Evolutionary conservation across 2,888 invertebrate species (phyloP).

Genomic region (Pemphredon lugubris): DNA sequence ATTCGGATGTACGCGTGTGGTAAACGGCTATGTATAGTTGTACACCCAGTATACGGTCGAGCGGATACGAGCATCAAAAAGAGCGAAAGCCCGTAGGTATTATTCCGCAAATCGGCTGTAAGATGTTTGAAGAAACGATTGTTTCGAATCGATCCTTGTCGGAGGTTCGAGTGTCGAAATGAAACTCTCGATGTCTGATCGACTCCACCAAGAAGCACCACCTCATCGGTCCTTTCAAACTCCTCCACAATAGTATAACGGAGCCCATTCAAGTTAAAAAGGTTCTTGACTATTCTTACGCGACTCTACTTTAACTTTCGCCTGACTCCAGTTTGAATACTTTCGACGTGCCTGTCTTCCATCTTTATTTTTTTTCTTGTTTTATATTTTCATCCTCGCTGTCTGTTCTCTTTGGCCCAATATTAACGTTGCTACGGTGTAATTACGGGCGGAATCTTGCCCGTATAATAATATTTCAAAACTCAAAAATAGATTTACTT

Average conservation of each 20-base stretch:
- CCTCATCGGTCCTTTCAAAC: constrained; percentile 60
- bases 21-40: too few species aligned
- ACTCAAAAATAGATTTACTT: too few species aligned
- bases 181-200: constrained; percentile 66
- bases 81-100: constrained; percentile 57
- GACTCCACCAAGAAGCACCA: constrained; percentile 57
- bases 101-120: constrained; percentile 64
- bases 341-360: constrained; percentile 33
- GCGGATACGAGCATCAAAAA: constrained; percentile 53
- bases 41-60: constrained; percentile 49
- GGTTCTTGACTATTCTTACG: constrained; percentile 63
- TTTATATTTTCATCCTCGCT: constrained; percentile 13
- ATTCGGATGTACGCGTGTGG: too few species aligned
- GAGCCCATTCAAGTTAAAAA: constrained; percentile 64
- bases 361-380: too few species aligned
- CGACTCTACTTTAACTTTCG: constrained; percentile 53
- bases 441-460: too few species aligned
- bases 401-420: neutral
- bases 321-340: constrained; percentile 47
- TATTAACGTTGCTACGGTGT: too few species aligned
- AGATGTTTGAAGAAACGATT: constrained; percentile 74
- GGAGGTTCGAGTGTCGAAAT: constrained; percentile 70
- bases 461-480: neutral
- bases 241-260: constrained; percentile 65
- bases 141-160: constrained; percentile 68